phyloP scores from a whole-genome alignment of 37 sponge, comb jelly and placozoan species.

The Beroe ovata region DNA sequence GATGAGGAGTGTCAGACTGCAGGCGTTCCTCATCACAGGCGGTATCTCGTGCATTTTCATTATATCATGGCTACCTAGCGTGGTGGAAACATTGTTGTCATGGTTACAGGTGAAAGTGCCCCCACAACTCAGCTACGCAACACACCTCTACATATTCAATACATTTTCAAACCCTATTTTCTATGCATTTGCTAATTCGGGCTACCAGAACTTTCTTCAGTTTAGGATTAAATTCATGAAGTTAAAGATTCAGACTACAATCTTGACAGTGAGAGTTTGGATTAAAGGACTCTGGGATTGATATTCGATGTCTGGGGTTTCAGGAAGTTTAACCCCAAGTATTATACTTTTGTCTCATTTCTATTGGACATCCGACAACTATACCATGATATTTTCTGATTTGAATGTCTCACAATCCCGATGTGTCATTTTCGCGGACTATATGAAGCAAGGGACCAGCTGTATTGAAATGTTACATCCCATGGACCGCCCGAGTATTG shows the following conservation, averaged over 20 bases:
- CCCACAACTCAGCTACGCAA: background rate
- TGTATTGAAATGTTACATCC: no score
- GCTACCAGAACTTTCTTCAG: constrained; percentile 44
- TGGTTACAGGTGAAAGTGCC: constrained; percentile 3
- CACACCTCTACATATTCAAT: constrained; percentile 58
- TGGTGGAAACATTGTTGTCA: background rate
- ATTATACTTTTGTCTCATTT: no score
- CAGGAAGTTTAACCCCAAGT: no score
- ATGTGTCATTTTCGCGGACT: no score
- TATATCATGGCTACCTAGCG: constrained; percentile 25
- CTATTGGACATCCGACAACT: no score
- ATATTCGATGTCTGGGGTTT: no score
- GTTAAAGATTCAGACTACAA: constrained; percentile 27
- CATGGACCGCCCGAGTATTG: no score
- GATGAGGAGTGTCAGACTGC: constrained; percentile 43
- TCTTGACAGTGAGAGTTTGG: background rate
- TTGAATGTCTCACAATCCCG: no score
- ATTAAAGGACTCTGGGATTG: background rate
- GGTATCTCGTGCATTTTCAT: constrained; percentile 34
- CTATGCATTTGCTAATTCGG: constrained; percentile 17
- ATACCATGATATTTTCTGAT: no score
- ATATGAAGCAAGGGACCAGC: no score
- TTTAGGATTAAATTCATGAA: constrained; percentile 45
- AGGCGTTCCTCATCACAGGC: constrained; percentile 57
- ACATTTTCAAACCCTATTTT: constrained; percentile 55